phyloP scores from a whole-genome alignment of 2,797 vertebrate species.

The Tauraco hartlaubi region DNA sequence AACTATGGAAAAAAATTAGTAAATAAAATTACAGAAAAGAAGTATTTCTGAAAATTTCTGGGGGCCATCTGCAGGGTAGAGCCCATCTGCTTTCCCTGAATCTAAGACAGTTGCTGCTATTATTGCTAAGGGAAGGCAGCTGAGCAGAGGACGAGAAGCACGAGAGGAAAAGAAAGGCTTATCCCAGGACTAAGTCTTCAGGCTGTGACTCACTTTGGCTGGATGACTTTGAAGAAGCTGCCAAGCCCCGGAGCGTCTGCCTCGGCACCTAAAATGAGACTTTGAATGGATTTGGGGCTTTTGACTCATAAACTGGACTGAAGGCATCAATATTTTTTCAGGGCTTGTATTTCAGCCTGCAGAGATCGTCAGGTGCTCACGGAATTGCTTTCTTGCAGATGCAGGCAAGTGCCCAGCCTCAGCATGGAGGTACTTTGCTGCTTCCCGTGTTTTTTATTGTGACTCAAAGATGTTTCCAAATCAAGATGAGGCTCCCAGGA shows the following conservation, averaged over 20 bases:
- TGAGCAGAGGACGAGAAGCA: not conserved
- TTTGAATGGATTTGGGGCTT: not conserved
- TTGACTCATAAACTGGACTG: not conserved
- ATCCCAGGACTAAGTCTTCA: not conserved
- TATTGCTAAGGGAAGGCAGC: not conserved
- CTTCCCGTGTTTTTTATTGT: not conserved
- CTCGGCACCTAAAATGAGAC: not conserved
- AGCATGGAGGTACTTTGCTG: not conserved
- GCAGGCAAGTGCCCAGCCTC: not conserved
- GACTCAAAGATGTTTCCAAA: not conserved
- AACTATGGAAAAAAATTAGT: not conserved
- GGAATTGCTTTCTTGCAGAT: not conserved
- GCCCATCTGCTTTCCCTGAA: not conserved
- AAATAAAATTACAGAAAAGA: not conserved
- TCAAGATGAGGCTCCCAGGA: not conserved
- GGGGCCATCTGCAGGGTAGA: not conserved
- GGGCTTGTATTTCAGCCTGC: not conserved
- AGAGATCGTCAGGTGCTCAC: not conserved
- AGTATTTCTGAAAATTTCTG: not conserved
- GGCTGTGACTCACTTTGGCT: not conserved
- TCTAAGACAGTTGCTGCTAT: not conserved
- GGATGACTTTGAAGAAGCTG: not conserved
- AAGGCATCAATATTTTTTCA: not conserved
- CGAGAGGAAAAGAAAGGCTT: not conserved
- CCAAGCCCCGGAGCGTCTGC: not conserved